A percentile compares a stretch with the other conserved stretches of the same genome.
Conservation (phyloP, 2,797 vertebrate genomes). For the Aplochiton taeniatus region DNA sequence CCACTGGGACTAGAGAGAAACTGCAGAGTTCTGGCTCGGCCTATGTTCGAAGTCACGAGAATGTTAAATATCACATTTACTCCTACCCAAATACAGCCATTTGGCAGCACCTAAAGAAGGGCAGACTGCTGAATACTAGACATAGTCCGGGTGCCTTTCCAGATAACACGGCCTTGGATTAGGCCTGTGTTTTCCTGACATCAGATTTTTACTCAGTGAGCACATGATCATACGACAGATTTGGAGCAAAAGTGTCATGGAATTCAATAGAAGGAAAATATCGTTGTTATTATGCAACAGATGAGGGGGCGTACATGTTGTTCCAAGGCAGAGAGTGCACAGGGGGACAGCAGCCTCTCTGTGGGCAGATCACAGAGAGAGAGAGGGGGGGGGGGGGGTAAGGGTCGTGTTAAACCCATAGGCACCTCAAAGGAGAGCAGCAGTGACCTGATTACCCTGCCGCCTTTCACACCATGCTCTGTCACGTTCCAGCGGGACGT, state of each 20-base stretch:
- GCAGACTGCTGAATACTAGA: conserved; percentile 6
- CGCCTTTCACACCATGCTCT: too few species aligned
- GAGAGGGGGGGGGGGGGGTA: conserved; percentile 43
- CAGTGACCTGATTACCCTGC: background rate
- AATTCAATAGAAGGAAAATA: too few species aligned
- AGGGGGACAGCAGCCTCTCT: conserved; percentile 50
- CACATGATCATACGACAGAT: too few species aligned
- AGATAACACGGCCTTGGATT: conserved; percentile 31
- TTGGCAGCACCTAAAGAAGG: conserved; percentile 48
- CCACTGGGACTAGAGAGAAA: too few species aligned
- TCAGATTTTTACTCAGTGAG: too few species aligned
- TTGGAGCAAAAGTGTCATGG: too few species aligned
- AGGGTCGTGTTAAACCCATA: conserved; percentile 41
- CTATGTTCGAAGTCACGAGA: background rate
- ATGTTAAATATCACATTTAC: conserved; percentile 26
- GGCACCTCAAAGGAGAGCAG: conserved; percentile 1
- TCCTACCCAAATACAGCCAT: conserved; percentile 29
- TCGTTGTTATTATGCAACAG: too few species aligned
- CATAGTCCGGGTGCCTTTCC: conserved; percentile 14
- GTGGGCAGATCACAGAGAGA: conserved; percentile 38
- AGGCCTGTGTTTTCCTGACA: conserved; percentile 3
- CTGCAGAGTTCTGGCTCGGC: background rate
- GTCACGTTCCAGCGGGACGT: too few species aligned
- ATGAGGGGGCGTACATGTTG: too few species aligned
- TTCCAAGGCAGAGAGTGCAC: background rate